Evolutionary conservation across 2,113 vertebrate genomes (phyloP), one percentile per base, ranked within the genome.

Genomic region (Podarcis muralis): DNA sequence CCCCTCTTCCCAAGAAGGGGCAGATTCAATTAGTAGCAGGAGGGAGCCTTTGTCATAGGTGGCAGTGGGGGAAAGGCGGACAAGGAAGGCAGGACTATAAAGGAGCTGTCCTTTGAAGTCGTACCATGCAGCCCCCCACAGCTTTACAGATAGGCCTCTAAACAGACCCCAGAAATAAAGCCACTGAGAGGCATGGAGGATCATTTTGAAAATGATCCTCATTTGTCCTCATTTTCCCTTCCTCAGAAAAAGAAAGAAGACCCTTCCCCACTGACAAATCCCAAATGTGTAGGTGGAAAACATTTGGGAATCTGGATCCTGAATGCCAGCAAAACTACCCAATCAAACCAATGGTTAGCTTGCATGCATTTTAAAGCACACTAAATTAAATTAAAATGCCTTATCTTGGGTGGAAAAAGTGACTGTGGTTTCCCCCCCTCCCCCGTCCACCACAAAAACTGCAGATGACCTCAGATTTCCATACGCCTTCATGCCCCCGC

Each of bases 11-110:
- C 90, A 69, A 88, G 1, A 80, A 93, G 5, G 89, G 89, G 71
- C 88, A 91, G 94, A 96, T 95, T 96, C 96, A 97, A 96, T 97
- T 95, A 97, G 94, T 1, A 0, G 89, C 5, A 83, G 0, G 0
- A 0, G 27, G 5, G 7, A 85, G 9, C 68, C 85, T 91, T 1
- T 6, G 68, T 3, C 20, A 6, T 7, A 0, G 13, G 0, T 30
- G 65, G 86, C 0, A 23, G 53, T 8, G 66, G 68, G 59, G 66
- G 27, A 68, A 27, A 16, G 6, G 27, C 68, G 40, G 74, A 71
- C 3, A 0, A 11, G 85, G 87, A 53, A 35, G 5, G 2, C 6
- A 4, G 25, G 53, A 7, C 32, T 8, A 30, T 30, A 40, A 59
- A 32, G 6, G 53, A 62, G 25, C 83, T 83, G 65, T 89, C 30